These are phyloP conservation scores for Bombus sylvicola DNA, from an alignment of 1,140 invertebrate genomes.

Conservation along the genomic window DNA sequence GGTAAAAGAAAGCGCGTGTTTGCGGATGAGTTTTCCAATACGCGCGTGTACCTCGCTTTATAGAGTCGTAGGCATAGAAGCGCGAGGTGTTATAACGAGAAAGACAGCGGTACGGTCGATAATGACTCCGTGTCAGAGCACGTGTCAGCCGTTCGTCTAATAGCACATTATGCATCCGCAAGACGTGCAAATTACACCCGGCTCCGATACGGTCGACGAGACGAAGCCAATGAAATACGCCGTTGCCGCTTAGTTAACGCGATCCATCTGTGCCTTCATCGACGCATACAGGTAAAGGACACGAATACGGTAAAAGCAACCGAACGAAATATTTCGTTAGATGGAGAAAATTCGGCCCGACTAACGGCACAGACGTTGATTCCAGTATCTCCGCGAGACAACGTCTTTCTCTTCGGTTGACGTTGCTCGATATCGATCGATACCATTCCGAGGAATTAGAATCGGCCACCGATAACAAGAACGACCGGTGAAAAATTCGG, in stretches of 20 bases:
- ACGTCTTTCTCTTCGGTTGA: not conserved
- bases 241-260: not conserved
- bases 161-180: constrained; percentile 59
- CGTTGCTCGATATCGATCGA: constrained; percentile 33
- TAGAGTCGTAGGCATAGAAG: not conserved
- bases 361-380: not conserved
- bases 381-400: not conserved
- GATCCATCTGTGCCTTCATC: no score
- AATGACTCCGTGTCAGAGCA: constrained; percentile 63
- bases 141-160: constrained; percentile 68
- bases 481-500: constrained; percentile 28
- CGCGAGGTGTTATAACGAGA: not conserved
- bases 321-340: no score
- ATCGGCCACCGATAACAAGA: constrained; percentile 45
- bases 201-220: constrained; percentile 15
- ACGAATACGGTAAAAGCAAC: no score
- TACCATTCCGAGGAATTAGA: constrained; percentile 41
- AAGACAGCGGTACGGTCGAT: constrained; percentile 47
- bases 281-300: no score
- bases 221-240: constrained; percentile 39
- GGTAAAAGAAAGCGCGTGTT: not conserved
- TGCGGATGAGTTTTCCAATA: not conserved
- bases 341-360: not conserved
- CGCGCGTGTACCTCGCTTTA: not conserved
- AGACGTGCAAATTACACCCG: constrained; percentile 50